Evolutionary conservation across 2,113 vertebrate species (phyloP), one percentile per base, ranked within the genome.

Genomic region (Arothron firmamentum): DNA sequence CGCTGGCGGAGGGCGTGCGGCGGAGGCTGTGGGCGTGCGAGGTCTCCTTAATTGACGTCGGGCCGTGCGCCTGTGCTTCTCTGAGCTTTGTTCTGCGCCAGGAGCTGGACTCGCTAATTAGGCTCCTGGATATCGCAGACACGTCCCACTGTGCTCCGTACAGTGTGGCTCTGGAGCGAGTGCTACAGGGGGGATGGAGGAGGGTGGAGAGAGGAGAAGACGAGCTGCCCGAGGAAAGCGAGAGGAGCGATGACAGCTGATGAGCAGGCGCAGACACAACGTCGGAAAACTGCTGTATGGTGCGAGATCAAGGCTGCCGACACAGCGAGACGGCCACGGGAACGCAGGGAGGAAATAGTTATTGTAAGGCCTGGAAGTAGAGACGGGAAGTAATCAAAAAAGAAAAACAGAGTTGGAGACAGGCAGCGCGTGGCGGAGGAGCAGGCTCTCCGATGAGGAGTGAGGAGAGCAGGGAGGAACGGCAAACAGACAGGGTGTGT

Each of bases 51-150:
- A 90, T 88, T 87, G 82, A 86, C 72, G 72, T 57, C 67, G 65
- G 84, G 73, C 75, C 72, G 65, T 77, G 84, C 72, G 71, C 82
- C 73, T 75, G 76, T 75, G 82, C 83, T 87, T 81, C 78, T 83
- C 80, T 82, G 70, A 65, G 67, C 81, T 69, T 74, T 83, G 79
- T 78, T 79, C 78, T 66, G 62, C 84, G 87, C 87, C 88, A 87
- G 83, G 81, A 80, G 73, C 85, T 73, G 77, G 79, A 83, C 82
- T 85, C 67, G 84, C 90, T 90, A 90, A 91, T 91, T 88, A 90
- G 84, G 83, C 85, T 88, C 76, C 65, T 80, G 85, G 83, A 88
- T 84, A 82, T 91, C 82, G 77, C 76, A 87, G 85, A 87, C 84
- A 86, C 34, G 77, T 87, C 86, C 88, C 86, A 72, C 23, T 79